phyloP scores from a whole-genome alignment of 2,797 vertebrate genomes.

The Rhinichthys osculus region DNA sequence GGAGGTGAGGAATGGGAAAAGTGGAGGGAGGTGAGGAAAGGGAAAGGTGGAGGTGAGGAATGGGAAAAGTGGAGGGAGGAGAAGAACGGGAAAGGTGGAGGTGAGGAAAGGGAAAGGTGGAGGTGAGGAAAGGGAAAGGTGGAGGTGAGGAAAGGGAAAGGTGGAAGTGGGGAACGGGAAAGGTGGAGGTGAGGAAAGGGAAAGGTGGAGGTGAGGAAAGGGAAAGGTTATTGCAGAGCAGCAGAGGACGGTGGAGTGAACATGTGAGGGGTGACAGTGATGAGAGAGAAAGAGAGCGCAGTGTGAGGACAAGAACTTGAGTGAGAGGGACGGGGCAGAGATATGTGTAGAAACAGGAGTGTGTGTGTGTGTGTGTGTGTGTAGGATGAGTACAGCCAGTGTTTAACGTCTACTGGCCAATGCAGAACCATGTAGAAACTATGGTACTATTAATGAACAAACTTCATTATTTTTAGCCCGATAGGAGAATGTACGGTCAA shows the following conservation, averaged over 20 bases:
- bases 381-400: not conserved
- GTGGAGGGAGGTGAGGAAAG: too few species aligned
- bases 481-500: not conserved
- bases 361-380: not conserved
- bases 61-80: too few species aligned
- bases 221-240: slow-evolving; percentile 2
- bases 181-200: too few species aligned
- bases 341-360: slow-evolving; percentile 12
- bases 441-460: not conserved
- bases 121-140: too few species aligned
- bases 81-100: too few species aligned
- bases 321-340: slow-evolving; percentile 37
- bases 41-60: too few species aligned
- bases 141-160: too few species aligned
- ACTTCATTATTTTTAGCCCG: not conserved
- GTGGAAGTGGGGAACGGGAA: too few species aligned
- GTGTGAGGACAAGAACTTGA: slow-evolving; percentile 25
- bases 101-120: too few species aligned
- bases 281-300: slow-evolving; percentile 44
- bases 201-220: slow-evolving; percentile 3
- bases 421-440: not conserved
- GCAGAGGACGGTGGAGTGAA: slow-evolving; percentile 23
- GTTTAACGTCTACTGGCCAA: not conserved
- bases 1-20: too few species aligned
- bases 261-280: not conserved